Evolutionary conservation across 2,797 vertebrate genomes (phyloP).

Genomic region (Cuniculus paca): DNA sequence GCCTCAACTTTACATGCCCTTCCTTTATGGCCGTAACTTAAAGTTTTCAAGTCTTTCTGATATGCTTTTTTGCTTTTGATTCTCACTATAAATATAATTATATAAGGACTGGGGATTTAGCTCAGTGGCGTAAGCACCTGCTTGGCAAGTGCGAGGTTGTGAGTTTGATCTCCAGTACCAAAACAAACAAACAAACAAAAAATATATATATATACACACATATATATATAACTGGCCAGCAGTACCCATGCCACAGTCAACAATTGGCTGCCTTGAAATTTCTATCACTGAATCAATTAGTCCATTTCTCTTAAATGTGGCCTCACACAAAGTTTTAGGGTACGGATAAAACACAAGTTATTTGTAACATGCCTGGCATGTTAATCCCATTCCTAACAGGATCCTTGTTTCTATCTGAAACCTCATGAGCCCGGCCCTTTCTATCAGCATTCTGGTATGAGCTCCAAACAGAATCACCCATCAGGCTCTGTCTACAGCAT

Average conservation of each 20-base stretch:
- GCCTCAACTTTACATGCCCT: not conserved
- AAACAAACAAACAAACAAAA: too few species aligned
- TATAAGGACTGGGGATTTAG: too few species aligned
- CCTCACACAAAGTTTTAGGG: not conserved
- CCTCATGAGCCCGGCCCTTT: not conserved
- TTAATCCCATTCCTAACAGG: not conserved
- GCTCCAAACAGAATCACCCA: not conserved
- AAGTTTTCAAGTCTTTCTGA: not conserved
- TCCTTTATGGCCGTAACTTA: not conserved
- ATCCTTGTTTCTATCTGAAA: not conserved
- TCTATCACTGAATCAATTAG: not conserved
- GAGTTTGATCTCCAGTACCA: too few species aligned
- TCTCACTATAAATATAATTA: not conserved
- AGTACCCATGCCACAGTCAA: not conserved
- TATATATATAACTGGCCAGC: not conserved
- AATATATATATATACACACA: too few species aligned
- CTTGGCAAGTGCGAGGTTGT: too few species aligned
- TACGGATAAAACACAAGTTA: not conserved
- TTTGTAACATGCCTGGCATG: not conserved
- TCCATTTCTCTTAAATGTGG: not conserved
- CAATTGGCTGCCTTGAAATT: not conserved
- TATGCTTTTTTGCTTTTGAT: not conserved
- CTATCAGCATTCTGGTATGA: not conserved
- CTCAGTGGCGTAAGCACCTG: too few species aligned
- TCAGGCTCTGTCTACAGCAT: not conserved